phyloP scores from a whole-genome alignment of 2,888 invertebrate genomes.

The Melanostoma scalare region DNA sequence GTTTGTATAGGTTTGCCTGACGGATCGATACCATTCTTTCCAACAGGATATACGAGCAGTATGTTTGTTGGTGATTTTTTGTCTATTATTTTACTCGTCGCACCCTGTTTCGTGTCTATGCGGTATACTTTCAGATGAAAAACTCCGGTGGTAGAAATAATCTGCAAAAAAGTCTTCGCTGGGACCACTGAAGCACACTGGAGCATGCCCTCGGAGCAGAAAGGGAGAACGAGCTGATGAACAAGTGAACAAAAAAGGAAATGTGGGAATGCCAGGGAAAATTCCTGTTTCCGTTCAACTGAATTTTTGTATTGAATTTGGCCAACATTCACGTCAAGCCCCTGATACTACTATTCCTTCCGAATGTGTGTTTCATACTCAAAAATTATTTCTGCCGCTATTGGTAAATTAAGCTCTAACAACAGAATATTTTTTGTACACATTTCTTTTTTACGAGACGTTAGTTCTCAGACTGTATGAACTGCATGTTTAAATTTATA shows the following conservation, averaged over 20 bases:
- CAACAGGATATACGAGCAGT: slow-evolving; percentile 43
- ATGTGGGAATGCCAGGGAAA: slow-evolving; percentile 51
- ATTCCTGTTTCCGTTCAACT: slow-evolving; percentile 63
- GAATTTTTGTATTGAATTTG: slow-evolving; percentile 70
- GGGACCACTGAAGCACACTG: slow-evolving; percentile 57
- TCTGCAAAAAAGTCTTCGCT: slow-evolving; percentile 61
- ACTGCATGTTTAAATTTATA: slow-evolving; percentile 3
- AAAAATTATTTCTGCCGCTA: slow-evolving; percentile 64
- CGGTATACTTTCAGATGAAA: slow-evolving; percentile 69
- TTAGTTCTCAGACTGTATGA: background rate
- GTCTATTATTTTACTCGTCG: slow-evolving; percentile 59
- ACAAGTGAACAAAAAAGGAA: slow-evolving; percentile 31
- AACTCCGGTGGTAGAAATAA: slow-evolving; percentile 63
- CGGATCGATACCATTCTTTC: slow-evolving; percentile 59
- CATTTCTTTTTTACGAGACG: slow-evolving; percentile 11
- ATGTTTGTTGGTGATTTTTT: slow-evolving; percentile 34
- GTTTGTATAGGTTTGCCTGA: slow-evolving; percentile 46
- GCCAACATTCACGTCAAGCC: slow-evolving; percentile 54
- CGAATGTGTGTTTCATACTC: slow-evolving; percentile 35
- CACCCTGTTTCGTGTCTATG: slow-evolving; percentile 67
- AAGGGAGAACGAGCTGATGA: slow-evolving; percentile 27
- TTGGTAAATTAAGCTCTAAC: slow-evolving; percentile 59
- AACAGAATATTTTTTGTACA: slow-evolving; percentile 26
- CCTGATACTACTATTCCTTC: slow-evolving; percentile 27
- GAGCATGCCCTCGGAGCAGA: slow-evolving; percentile 42